Conservation (phyloP, 37 sponge, comb jelly and placozoan genomes). For the Axinella damicornis region DNA sequence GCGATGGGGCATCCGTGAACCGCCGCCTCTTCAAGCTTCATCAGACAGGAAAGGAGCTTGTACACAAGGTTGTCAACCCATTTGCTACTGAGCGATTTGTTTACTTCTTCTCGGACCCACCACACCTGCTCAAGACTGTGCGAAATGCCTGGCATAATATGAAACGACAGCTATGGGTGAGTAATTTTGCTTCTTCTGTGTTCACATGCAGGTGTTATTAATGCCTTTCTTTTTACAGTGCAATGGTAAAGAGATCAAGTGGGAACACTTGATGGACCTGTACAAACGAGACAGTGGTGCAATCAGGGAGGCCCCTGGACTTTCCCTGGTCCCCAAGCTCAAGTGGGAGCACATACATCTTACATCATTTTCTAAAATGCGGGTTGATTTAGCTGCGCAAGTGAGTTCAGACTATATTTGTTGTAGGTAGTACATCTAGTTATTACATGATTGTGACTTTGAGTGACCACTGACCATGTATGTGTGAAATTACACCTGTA, state of each 20-base stretch:
- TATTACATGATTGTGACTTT: too few relatives aligned
- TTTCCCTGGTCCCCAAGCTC: slow-evolving; percentile 51
- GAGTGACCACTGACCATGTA: too few relatives aligned
- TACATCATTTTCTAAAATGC: slow-evolving; percentile 64
- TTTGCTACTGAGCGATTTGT: slow-evolving; percentile 25
- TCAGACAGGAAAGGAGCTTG: neutral
- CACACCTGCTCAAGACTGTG: slow-evolving; percentile 61
- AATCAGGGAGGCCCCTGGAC: neutral
- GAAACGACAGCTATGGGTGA: slow-evolving; percentile 36
- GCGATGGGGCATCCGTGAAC: slow-evolving; percentile 44
- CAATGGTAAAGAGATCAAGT: slow-evolving; percentile 18
- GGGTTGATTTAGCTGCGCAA: slow-evolving; percentile 67
- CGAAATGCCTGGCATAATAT: slow-evolving; percentile 33
- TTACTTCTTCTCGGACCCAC: slow-evolving; percentile 61
- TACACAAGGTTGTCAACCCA: slow-evolving; percentile 38
- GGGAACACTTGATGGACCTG: slow-evolving; percentile 33
- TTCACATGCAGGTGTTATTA: too few relatives aligned
- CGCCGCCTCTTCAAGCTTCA: slow-evolving; percentile 29
- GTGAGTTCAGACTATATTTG: slow-evolving; percentile 13
- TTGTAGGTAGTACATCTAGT: too few relatives aligned
- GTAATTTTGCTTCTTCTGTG: slow-evolving; percentile 1
- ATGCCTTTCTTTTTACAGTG: slow-evolving; percentile 21
- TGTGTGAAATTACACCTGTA: too few relatives aligned
- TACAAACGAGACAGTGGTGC: slow-evolving; percentile 17
- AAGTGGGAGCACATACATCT: slow-evolving; percentile 60